Evolutionary conservation across 2,888 invertebrate species (phyloP), one percentile per base, ranked within the genome.

Genomic region (Melanophora roralis): DNA sequence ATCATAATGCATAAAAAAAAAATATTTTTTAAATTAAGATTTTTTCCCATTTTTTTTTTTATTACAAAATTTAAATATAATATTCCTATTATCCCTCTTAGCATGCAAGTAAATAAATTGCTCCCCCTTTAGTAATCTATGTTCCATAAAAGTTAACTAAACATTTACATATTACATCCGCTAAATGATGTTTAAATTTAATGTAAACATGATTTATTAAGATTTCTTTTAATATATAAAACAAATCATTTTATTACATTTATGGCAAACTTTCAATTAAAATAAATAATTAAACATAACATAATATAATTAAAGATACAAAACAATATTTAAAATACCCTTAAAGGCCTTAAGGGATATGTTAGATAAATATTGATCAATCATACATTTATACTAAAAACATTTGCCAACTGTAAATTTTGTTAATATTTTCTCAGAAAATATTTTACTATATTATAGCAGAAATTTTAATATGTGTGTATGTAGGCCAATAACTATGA

Each of bases 381-480:
- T 32, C 11, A n/a, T 14, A 43, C 5, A 36, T 2, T 36, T 9
- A 11, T 36, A 40, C 9, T n/a, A 14, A 3, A 14, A 47, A 47
- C 21, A 47, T 47, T 47, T 47, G 8, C 19, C 27, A 27, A 27
- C 27, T 59, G 23, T 11, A 23, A 64, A 36, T 23, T 4, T 64
- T 49, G 47, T 2, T 19, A 19, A n/a, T 27, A 9, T 27, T 27
- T 23, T 16, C 14, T 14, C 19, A 23, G 11, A 38, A 65, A 40
- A 65, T 65, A 49, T 51, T 65, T 40, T 14, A 27, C 27, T 51
- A 65, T 4, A n/a, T 51, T 51, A 51, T 51, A 65, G 16, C 38
- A 65, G 51, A 65, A 38, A 51, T 65, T 51, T 51, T 1, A 51
- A 51, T 38, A 51, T 51, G 8, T 14, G 3, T 9, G 4, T 32